Evolutionary conservation across 2,888 invertebrate genomes (phyloP).

Genomic region (Drosophila hamatofila): DNA sequence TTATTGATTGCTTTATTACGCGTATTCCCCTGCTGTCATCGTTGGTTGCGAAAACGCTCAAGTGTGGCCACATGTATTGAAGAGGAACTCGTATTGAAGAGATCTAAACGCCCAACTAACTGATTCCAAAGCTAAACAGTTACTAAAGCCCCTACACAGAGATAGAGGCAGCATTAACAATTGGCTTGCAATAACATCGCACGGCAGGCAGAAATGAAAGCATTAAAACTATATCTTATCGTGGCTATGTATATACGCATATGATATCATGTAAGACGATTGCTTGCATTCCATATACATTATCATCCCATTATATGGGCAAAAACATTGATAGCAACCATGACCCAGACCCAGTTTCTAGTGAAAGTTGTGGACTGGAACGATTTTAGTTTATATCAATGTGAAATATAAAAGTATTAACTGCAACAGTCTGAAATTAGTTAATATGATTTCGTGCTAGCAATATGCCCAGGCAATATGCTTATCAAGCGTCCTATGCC

Average conservation of each 20-base stretch:
- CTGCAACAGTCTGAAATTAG: background rate
- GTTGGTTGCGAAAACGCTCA: conserved; percentile 13
- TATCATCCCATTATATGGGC: conserved; percentile 71
- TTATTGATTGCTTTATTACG: conserved; percentile 23
- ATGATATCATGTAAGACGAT: conserved; percentile 72
- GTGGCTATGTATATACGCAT: conserved; percentile 33
- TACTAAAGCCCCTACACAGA: conserved; percentile 37
- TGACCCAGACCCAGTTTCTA: conserved; percentile 62
- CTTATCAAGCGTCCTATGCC: conserved; percentile 26
- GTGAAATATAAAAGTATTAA: background rate
- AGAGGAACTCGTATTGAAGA: conserved; percentile 18
- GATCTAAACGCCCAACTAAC: conserved; percentile 35
- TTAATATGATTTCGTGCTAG: background rate
- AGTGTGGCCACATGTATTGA: conserved; percentile 28
- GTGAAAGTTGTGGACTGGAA: conserved; percentile 44
- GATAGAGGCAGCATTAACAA: conserved; percentile 39
- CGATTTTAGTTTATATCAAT: conserved; percentile 51
- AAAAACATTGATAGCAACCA: conserved; percentile 67
- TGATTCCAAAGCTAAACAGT: conserved; percentile 45
- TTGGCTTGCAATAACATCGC: conserved; percentile 45
- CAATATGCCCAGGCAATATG: conserved; percentile 30
- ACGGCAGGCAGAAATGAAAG: conserved; percentile 34
- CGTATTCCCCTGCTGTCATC: conserved; percentile 6
- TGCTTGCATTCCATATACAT: conserved; percentile 39
- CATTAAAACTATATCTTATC: conserved; percentile 71